Base-by-base conservation (phyloP, 2,113 vertebrate species). In the Tragulus kanchil region DNA sequence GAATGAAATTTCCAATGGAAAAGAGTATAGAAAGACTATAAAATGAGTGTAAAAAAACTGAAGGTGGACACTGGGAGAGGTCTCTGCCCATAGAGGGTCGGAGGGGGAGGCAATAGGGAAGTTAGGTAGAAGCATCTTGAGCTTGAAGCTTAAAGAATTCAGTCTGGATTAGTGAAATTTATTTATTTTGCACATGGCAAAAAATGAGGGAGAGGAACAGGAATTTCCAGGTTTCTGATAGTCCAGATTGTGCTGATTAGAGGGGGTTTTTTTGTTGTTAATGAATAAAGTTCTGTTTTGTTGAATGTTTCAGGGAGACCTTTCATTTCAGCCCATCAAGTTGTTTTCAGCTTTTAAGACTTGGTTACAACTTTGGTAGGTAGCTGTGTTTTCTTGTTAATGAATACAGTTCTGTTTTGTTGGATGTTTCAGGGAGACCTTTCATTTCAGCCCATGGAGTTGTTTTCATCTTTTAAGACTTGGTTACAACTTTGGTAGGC, bases 281-380 rank as follows among this genome's bases (percentile, higher is more conserved):
- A 85, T 45, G 19, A 19, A 56, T 54, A 54, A 23, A 85, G 67
- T 28, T 23, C 28, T 77, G 15, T 64, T 96, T 95, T 86, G 3
- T 93, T 94, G 54, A 69, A 10, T 81, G 26, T 67, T 93, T 94
- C 58, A 62, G 25, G 6, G 36, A 48, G 28, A 23, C 2, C n/a
- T 82, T 89, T 84, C 56, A 59, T 92, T 93, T 56, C 31, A 93
- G 42, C 3, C 48, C 36, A 45, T 45, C 31, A 36, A 84, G 14
- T 79, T 91, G n/a, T 89, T 89, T 86, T 86, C 71, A 65, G 67
- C 25, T 93, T 93, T 93, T 36, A 79, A 90, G 75, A 78, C 69
- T 54, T 92, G 36, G 52, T 36, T 36, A 36, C 36, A 36, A 36
- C 36, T 36, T 36, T 36, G 36, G 36, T 36, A 36, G 36, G 36